Evolutionary conservation across 2,113 vertebrate species (phyloP), one percentile per base, ranked within the genome.

Genomic region (Anguilla japonica): DNA sequence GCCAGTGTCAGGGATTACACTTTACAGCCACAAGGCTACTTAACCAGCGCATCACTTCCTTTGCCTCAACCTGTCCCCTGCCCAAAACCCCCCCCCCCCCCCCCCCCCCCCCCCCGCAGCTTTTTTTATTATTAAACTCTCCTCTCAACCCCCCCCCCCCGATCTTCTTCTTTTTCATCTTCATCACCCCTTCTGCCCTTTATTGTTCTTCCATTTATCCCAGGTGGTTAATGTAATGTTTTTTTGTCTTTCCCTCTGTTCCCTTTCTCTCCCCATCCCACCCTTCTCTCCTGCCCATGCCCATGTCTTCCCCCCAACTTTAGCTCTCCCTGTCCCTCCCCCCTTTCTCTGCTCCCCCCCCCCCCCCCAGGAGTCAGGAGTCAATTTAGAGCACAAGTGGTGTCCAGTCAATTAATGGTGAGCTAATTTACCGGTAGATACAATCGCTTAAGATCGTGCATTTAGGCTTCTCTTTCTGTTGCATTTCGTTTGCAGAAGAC

Each of bases 361-460:
- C 5, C 50, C 14, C 29, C 26, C 18, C 29, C n/a, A 56, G 50
- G 20, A 34, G 78, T 34, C 41, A 46, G 85, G 46, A 87, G 26
- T 79, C 81, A 91, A 85, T 41, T 79, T 90, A 89, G 87, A 91
- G 88, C 83, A 90, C 89, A 89, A 89, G 88, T 88, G 91, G 92
- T 88, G 90, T 88, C 87, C 87, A 84, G 91, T 93, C 93, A 93
- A 91, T 94, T 93, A 93, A 91, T 91, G 90, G 89, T 84, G 86
- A 87, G 91, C 88, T 93, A 90, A 93, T 91, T 90, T 90, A 91
- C 91, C 79, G 84, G 46, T 87, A 79, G 91, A 85, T 41, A 91
- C 89, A 89, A 91, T 91, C 87, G 13, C 50, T 14, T 53, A 53
- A 53, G 50, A 53, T 88, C 86, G 89, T 91, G 41, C 87, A 88